These are phyloP conservation scores for Buteo buteo DNA, from an alignment of 2,113 vertebrate genomes.

Conservation along the genomic window DNA sequence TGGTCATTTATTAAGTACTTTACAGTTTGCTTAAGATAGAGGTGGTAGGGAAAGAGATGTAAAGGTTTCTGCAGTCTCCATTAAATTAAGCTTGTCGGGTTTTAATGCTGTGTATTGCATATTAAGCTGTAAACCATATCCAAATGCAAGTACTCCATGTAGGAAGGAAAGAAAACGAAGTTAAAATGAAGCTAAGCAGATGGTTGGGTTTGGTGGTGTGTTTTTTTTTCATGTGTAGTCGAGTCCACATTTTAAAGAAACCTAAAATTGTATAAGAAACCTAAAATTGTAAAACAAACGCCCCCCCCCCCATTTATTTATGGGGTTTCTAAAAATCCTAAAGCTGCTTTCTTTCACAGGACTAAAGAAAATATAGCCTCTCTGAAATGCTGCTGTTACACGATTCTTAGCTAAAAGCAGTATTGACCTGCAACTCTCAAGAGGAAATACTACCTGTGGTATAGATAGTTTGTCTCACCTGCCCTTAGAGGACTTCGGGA, in stretches of 20 bases:
- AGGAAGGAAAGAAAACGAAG: neutral
- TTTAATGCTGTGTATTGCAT: neutral
- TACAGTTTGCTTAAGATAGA: neutral
- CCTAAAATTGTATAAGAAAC: neutral
- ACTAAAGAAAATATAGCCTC: accelerated
- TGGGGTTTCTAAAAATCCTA: neutral
- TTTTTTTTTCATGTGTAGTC: neutral
- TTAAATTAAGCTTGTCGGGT: neutral
- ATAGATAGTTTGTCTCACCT: neutral
- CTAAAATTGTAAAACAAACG: neutral
- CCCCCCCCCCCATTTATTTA: too few relatives aligned
- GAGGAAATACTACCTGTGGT: neutral
- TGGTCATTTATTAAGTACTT: neutral
- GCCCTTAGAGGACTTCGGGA: neutral
- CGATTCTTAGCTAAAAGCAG: neutral
- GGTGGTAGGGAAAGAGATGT: neutral
- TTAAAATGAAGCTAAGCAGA: neutral
- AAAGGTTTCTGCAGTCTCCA: neutral
- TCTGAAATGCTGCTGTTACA: neutral
- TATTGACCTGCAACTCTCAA: accelerated
- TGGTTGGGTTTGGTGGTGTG: neutral
- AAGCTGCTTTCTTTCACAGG: neutral
- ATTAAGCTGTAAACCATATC: neutral
- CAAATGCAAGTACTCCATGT: accelerated
- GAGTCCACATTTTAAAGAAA: neutral